Evolutionary conservation across 2,113 vertebrate genomes (phyloP), one percentile per base, ranked within the genome.

Genomic region (Dolichotis patagonum): DNA sequence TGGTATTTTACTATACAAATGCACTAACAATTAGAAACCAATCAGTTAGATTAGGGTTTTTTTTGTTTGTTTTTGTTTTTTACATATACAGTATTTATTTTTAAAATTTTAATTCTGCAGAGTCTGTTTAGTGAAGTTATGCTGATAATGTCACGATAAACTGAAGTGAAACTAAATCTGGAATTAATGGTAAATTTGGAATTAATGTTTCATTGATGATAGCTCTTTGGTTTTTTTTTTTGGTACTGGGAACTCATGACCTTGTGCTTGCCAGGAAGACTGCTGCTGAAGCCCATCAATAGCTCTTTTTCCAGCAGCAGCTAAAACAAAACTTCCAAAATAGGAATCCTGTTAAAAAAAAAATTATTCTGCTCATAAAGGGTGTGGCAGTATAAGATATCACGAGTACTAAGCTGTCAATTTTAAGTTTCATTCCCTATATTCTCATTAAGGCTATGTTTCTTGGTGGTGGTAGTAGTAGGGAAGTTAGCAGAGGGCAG

Each of bases 21-120:
- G 88, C 49, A 96, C 43, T 91, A 97, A 86, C 85, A 90, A 88
- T 62, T 56, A 93, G 86, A 94, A 90, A 93, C 30, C 35, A 67
- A 62, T 73, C 90, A 85, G 71, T 86, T 73, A 73, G 28, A 65
- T 89, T 71, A 91, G 54, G 35, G 54, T 93, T 35, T 95, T 54
- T 54, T 52, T 52, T n/a, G n/a, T n/a, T n/a, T n/a, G n/a, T n/a
- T 52, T 52, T 52, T 52, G 4, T 54, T 54, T 20, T 94, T 96
- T 82, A 9, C 32, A 96, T 35, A 54, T 35, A 80, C 4, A 87
- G 5, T 20, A 26, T 43, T 95, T 46, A 84, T 62, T 96, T 85
- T 75, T 52, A 85, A 78, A 96, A 49, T 88, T 96, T 77, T 78
- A 60, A 88, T 91, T 95, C 81, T 95, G n/a, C 10, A 91, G 62